Base-by-base conservation (phyloP, 2,797 vertebrate species). In the Sternotherus odoratus region DNA sequence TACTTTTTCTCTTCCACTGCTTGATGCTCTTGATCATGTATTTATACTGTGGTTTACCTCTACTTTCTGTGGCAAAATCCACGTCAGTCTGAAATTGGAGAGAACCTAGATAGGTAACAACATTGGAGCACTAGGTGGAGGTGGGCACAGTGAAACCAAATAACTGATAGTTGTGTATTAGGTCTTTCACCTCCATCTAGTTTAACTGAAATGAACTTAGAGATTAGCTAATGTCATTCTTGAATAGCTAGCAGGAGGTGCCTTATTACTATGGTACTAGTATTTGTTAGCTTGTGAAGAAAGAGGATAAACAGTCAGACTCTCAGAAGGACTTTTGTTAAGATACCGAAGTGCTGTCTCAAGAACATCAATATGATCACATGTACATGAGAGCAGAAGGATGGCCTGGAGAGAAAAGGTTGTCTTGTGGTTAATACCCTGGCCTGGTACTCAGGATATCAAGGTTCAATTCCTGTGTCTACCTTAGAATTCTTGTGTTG, bases 1-100 rank as follows among this genome's bases (percentile, higher is more conserved):
- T 80, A 86, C 79, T 89, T 24, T 78, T 90, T 85, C 8, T 85
- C 80, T n/a, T 7, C 77, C n/a, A 36, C 19, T 84, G 93, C 85
- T 87, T 30, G 77, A 79, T 53, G 49, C 30, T 75, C 16, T 13
- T 89, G 48, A 39, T 1, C 48, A 86, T 77, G 72, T 43, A 81
- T 57, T 80, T 87, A 51, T 86, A 88, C 13, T 57, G 5, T 6
- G 82, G 1, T 46, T 91, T 78, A 89, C 5, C n/a, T 91, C 79
- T 89, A 16, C 66, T 51, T 69, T 13, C n/a, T 79, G 30, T 8
- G 19, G 24, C 81, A 78, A 82, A 83, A 88, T 19, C 28, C 5
- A 51, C 12, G 77, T 48, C 74, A 83, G 8, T 5, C 39, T 75
- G 51, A 93, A 90, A 82, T 28, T 50, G 89, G 16, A 7, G 49